Percentiles rank a stretch among this genome's conserved stretches.
Conservation (phyloP, 2,797 vertebrate species). For the Helarctos malayanus region DNA sequence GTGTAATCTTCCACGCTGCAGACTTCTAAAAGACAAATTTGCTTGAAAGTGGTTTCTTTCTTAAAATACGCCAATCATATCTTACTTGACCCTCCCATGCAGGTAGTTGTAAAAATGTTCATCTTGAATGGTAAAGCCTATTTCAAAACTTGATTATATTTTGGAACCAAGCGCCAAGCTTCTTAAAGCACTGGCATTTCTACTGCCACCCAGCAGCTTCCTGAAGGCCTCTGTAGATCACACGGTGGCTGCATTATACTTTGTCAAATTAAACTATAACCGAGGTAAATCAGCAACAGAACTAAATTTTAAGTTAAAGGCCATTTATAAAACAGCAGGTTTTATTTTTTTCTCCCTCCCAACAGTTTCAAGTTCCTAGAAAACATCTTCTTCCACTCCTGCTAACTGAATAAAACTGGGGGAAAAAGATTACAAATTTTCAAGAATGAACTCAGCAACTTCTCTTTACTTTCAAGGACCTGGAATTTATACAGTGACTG, state of each 20-base stretch:
- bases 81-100: neutral
- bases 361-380: conserved; percentile 13
- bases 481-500: neutral
- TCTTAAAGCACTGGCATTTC: neutral
- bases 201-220: neutral
- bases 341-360: neutral
- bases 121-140: neutral
- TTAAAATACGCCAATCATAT: conserved; percentile 23
- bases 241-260: neutral
- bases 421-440: neutral
- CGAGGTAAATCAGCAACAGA: neutral
- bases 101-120: conserved; percentile 30
- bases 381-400: neutral
- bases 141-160: conserved; percentile 12
- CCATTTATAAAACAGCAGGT: neutral
- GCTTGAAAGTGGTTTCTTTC: conserved; percentile 4
- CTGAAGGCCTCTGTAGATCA: neutral
- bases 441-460: neutral
- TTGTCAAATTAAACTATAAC: conserved; percentile 11
- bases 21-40: neutral
- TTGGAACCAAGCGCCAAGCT: neutral
- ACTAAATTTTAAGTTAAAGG: conserved; percentile 6
- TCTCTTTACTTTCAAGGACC: conserved; percentile 21
- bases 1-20: neutral
- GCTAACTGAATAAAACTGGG: neutral